Evolutionary conservation across 2,113 vertebrate species (phyloP), one percentile per base, ranked within the genome.

Genomic region (Xyliphius kryptos): DNA sequence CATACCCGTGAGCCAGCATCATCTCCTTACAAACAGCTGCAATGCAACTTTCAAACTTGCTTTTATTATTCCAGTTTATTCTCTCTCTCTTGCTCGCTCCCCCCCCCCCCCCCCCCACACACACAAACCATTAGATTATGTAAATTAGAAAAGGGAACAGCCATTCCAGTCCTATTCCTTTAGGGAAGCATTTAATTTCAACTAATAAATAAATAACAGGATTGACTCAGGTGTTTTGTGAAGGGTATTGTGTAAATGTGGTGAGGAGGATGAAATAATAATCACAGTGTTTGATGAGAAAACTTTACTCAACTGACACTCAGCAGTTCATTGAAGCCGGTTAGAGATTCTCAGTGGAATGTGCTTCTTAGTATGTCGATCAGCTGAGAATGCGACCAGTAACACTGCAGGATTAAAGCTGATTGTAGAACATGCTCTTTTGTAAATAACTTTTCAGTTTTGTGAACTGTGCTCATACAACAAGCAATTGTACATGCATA

Each of bases 171-270:
- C 80, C 83, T 83, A 85, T 87, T 87, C 77, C 84, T 81, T 83
- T 83, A 75, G 82, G 83, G 83, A 85, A 81, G 66, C 76, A 21
- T 82, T 84, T 86, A 81, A 87, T 88, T 85, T 83, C 77, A 84
- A 79, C 76, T 85, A 83, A 85, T 85, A 83, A 81, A 82, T 84
- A 87, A 81, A 83, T 82, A 82, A 80, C 54, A 9, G 32, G 4
- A 67, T 72, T 53, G 77, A 80, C 80, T 82, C 80, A 87, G 84
- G 82, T 83, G 79, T 82, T 84, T 68, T 73, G 60, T 76, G 80
- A 77, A 81, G 81, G 80, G 74, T 78, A 83, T 80, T 85, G 85
- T 86, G 80, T 83, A 79, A 84, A 81, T 81, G 64, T 79, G 78
- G 76, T 70, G 72, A 47, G 69, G 71, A 72, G 80, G 76, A 81